Base-by-base conservation (phyloP, 2,113 vertebrate genomes). In the Zosterops borbonicus region DNA sequence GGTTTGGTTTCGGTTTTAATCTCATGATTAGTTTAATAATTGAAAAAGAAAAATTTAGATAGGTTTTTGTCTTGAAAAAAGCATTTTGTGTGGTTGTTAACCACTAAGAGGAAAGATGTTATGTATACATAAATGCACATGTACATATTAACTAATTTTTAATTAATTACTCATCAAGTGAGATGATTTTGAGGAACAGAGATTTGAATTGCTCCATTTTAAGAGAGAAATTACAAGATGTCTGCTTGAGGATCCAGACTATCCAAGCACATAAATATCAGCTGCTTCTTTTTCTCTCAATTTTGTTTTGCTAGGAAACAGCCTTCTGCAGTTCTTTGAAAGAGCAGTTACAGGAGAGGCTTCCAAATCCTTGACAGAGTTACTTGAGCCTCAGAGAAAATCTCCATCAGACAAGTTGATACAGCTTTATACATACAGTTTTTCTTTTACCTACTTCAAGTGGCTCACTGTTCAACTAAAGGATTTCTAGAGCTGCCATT, bases 371-470 rank as follows among this genome's bases (percentile, higher is more conserved):
- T 64, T 52, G 28, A 37, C 1, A 86, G 58, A 64, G 49, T 80
- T 77, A 24, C 50, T 88, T 62, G 87, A 89, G 41, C 31, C 59
- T 83, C 86, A 77, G 58, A 88, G 83, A 90, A 95, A 90, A 83
- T 85, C 91, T 94, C 49, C 6, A 31, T 60, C 58, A 65, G 33
- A 79, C 41, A 77, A 83, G 28, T 1, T 77, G 80, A 83, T 92
- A 27, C 13, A 67, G 21, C 41, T 92, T 88, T 86, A 77, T 21
- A 23, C 14, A 35, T 49, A 16, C 14, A 41, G 63, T 56, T 90
- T 90, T 79, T 22, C 11, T 90, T 85, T 52, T 49, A 25, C 46
- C 16, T 62, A 8, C 37, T 79, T 13, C 31, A 33, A 63, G 58
- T 17, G 44, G 44, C 24, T 83, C n/a, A 10, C 49, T 64, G 21